phyloP scores from a whole-genome alignment of 1,140 invertebrate species.

The Semibalanus balanoides region DNA sequence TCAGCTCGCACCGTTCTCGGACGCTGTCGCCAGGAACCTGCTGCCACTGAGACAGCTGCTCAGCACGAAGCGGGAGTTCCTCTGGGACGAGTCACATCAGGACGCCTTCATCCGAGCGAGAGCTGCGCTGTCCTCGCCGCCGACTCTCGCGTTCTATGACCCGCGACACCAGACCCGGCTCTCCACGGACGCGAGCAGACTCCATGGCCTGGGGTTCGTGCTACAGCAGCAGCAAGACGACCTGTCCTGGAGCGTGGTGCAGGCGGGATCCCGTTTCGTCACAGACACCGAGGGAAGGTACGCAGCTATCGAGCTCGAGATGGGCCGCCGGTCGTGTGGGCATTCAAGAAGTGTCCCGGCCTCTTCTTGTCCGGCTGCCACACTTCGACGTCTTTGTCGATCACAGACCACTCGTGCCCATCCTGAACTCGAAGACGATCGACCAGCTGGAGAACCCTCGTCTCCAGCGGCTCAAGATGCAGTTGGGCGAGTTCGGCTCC shows the following conservation, averaged over 20 bases:
- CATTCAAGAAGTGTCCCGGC: constrained; percentile 19
- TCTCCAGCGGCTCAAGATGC: constrained; percentile 17
- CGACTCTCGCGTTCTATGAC: constrained; percentile 10
- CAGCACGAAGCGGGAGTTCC: constrained; percentile 4
- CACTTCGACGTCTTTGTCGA: constrained; percentile 14
- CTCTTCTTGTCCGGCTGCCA: constrained; percentile 18
- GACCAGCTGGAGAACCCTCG: constrained; percentile 12
- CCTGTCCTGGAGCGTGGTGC: constrained; percentile 10
- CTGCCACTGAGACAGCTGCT: constrained; percentile 6
- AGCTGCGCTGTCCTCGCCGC: not conserved
- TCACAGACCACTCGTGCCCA: not conserved
- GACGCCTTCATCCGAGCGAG: constrained; percentile 6
- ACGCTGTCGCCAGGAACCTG: constrained; percentile 6
- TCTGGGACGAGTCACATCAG: constrained; percentile 1
- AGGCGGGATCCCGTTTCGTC: constrained; percentile 17
- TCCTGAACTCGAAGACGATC: not conserved
- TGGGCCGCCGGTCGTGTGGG: constrained; percentile 18
- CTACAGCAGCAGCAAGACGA: constrained; percentile 6
- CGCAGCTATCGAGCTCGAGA: too few relatives aligned
- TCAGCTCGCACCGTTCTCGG: constrained; percentile 11
- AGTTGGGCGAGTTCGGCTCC: constrained; percentile 4
- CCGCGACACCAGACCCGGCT: not conserved
- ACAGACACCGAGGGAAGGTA: constrained; percentile 18
- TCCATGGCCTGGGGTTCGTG: constrained; percentile 5
- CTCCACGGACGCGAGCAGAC: constrained; percentile 9